Base-by-base conservation (phyloP, 92 coral and sea anemone genomes). In the Parazoanthus atlanticus region DNA sequence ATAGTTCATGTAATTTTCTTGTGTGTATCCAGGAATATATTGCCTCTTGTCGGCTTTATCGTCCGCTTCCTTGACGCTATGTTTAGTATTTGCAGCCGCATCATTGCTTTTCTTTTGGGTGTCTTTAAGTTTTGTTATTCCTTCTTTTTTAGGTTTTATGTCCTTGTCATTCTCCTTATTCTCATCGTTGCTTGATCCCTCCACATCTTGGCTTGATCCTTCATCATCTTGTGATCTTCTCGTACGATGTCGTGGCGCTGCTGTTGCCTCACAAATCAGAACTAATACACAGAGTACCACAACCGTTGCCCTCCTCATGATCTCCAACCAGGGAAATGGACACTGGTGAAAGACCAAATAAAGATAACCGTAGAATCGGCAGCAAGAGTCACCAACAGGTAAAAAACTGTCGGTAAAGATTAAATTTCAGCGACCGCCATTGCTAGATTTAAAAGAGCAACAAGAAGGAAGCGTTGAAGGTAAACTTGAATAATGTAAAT, bases 1-100 rank as follows among this genome's bases (percentile, higher is more conserved):
- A 11, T 80, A 80, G 58, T 52, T 52, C 78, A 73, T 67, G 88
- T 40, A 84, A 43, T 74, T 64, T 25, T 76, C 41, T 21, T 46
- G 75, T 34, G 89, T 75, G 21, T 52, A 86, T 46, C 61, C 85
- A 13, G 94, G 92, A 1, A 92, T 88, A 67, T 64, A 92, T 58
- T 92, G 94, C 36, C 72, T 92, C 41, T 92, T 92, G 80, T 80
- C 85, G 17, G 81, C 92, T 34, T 65, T 91, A 79, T 89, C 88
- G 8, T 89, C 85, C 41, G 9, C 78, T 30, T 74, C 74, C 46
- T 83, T 36, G 8, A 79, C 78, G 47, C 74, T 46, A 33, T 56
- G 81, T 30, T 67, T 69, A 8, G 70, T 52, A 12, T 43, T 74
- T 32, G 79, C 88, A 80, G 58, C 81, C 23, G 76, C 90, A 38